These are phyloP conservation scores for Leptoteleia sp. DNA, from an alignment of 1,140 invertebrate genomes.

Conservation along the genomic window DNA sequence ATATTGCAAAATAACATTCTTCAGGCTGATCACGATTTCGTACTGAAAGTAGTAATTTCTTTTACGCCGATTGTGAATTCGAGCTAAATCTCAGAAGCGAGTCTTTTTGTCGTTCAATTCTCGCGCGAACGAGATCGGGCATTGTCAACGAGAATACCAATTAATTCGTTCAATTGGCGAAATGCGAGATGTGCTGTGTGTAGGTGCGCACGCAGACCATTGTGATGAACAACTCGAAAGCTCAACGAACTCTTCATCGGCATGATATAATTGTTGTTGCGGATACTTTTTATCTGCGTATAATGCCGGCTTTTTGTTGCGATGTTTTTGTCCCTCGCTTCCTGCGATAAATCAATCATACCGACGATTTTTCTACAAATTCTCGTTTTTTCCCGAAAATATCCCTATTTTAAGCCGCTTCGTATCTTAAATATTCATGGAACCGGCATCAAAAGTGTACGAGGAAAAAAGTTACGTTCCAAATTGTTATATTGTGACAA, in stretches of 20 bases:
- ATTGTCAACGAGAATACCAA: conserved; percentile 54
- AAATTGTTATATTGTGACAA: too few species aligned
- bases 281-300: conserved; percentile 45
- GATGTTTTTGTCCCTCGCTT: conserved; percentile 14
- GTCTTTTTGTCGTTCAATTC: conserved; percentile 35
- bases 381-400: too few species aligned
- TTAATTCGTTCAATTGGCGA: conserved; percentile 64
- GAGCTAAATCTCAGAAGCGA: conserved; percentile 27
- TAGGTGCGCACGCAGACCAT: conserved; percentile 20
- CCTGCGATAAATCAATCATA: conserved; percentile 32
- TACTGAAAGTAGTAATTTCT: background rate
- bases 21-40: too few species aligned
- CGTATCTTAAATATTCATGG: too few species aligned
- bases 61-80: background rate
- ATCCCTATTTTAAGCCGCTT: too few species aligned
- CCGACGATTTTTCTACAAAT: too few species aligned
- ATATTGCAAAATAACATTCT: too few species aligned
- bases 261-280: conserved; percentile 53
- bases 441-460: too few species aligned
- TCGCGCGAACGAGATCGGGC: conserved; percentile 30
- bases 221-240: conserved; percentile 35
- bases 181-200: conserved; percentile 42
- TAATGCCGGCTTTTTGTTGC: conserved; percentile 21
- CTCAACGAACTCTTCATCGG: conserved; percentile 59
- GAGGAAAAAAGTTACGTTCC: too few species aligned